These are phyloP conservation scores for Linnaemya vulpina DNA, from an alignment of 2,888 invertebrate genomes.

Conservation along the genomic window DNA sequence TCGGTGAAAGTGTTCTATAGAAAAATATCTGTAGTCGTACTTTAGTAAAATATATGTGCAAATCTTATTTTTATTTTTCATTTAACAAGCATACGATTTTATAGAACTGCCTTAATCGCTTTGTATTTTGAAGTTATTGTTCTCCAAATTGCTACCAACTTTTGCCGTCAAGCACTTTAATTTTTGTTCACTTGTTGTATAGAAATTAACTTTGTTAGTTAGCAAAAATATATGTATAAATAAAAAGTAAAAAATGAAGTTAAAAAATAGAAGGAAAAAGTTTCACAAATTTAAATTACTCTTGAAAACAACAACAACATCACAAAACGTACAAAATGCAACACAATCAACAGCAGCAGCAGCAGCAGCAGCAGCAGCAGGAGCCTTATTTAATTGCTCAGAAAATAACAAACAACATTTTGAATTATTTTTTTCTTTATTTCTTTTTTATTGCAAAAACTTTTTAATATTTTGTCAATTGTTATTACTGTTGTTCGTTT, in stretches of 20 bases:
- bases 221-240: slow-evolving; percentile 21
- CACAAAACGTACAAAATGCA: slow-evolving; percentile 46
- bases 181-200: slow-evolving; percentile 42
- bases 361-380: slow-evolving; percentile 53
- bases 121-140: slow-evolving; percentile 4
- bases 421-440: slow-evolving; percentile 5
- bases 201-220: slow-evolving; percentile 62
- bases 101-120: slow-evolving; percentile 9
- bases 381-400: slow-evolving; percentile 78
- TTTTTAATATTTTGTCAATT: slow-evolving; percentile 73
- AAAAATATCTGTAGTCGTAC: too few species aligned
- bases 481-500: slow-evolving; percentile 66
- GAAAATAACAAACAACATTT: slow-evolving; percentile 74
- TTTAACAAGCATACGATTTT: background rate
- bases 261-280: background rate
- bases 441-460: slow-evolving; percentile 22
- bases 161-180: slow-evolving; percentile 57
- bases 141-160: slow-evolving; percentile 22
- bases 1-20: too few species aligned
- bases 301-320: slow-evolving; percentile 60
- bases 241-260: background rate
- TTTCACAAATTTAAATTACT: slow-evolving; percentile 65
- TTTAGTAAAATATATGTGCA: background rate
- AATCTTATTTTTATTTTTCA: background rate
- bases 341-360: slow-evolving; percentile 45